Evolutionary conservation across 2,113 vertebrate species (phyloP).

Genomic region (Petromus typicus): DNA sequence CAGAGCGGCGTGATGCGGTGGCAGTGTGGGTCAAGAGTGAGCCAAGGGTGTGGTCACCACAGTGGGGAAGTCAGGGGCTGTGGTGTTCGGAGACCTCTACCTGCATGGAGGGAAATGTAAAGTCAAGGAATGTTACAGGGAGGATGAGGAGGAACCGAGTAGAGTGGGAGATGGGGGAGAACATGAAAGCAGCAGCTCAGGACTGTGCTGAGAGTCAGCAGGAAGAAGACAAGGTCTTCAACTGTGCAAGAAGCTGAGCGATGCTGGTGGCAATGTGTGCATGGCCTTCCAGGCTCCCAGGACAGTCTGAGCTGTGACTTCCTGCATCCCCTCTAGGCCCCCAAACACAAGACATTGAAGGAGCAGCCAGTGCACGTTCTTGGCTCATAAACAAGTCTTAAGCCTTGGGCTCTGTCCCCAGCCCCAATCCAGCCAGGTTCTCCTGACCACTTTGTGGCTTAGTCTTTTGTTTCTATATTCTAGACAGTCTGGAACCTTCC

Average conservation of each 20-base stretch:
- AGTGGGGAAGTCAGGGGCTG: not conserved
- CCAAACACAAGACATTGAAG: not conserved
- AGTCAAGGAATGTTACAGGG: not conserved
- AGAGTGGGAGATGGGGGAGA: no score
- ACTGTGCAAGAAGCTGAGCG: not conserved
- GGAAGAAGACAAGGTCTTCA: not conserved
- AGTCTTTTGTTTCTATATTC: not conserved
- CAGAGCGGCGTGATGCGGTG: not conserved
- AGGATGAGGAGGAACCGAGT: not conserved
- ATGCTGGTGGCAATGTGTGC: accelerated
- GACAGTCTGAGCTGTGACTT: not conserved
- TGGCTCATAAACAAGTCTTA: not conserved
- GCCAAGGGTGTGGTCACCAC: accelerated
- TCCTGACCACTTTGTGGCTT: not conserved
- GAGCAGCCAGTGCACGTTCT: accelerated
- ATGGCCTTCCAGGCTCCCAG: not conserved
- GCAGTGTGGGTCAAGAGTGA: not conserved
- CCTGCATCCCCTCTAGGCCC: no score
- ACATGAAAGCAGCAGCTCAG: accelerated
- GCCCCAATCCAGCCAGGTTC: accelerated
- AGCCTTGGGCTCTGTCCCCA: not conserved
- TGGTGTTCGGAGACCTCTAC: not conserved
- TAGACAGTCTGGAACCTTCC: not conserved
- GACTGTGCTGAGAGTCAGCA: no score
- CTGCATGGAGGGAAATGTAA: not conserved